These are phyloP conservation scores for Carapus acus DNA, from an alignment of 2,797 vertebrate species.

Conservation along the genomic window DNA sequence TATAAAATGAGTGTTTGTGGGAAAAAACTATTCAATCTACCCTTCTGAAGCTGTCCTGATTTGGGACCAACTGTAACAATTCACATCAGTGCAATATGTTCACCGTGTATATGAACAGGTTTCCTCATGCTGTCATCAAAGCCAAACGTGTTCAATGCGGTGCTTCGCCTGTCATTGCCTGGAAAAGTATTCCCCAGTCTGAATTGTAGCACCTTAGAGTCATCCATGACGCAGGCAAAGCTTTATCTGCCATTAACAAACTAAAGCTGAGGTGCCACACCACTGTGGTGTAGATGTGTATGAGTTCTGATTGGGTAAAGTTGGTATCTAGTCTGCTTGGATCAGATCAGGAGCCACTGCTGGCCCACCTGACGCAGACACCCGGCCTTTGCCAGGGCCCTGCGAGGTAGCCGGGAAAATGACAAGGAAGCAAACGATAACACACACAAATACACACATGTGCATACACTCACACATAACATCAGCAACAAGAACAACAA, in stretches of 20 bases:
- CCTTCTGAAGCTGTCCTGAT: constrained; percentile 1
- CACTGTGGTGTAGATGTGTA: neutral
- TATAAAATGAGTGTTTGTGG: no score
- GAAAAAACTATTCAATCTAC: no score
- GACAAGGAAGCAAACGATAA: constrained; percentile 26
- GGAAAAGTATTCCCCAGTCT: constrained; percentile 6
- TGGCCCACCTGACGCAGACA: constrained; percentile 14
- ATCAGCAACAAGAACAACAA: constrained; percentile 52
- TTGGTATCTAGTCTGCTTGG: neutral
- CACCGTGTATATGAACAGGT: neutral
- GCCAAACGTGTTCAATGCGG: constrained; percentile 37
- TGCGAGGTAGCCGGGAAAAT: constrained; percentile 80
- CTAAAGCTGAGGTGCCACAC: neutral
- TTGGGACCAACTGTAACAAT: constrained; percentile 24
- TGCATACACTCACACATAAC: neutral
- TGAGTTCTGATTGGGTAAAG: neutral
- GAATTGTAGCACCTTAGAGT: constrained; percentile 34
- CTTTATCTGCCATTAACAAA: no score
- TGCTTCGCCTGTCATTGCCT: constrained; percentile 25
- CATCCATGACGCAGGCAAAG: no score
- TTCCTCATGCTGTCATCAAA: constrained; percentile 11
- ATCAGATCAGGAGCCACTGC: constrained; percentile 3
- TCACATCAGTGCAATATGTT: constrained; percentile 66
- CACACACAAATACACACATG: constrained; percentile 20
- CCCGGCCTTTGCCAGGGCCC: constrained; percentile 42